Percentiles rank a stretch among this genome's conserved stretches.
Conservation (phyloP, 2,888 invertebrate genomes). For the Cataglyphis rosenhaueri region DNA sequence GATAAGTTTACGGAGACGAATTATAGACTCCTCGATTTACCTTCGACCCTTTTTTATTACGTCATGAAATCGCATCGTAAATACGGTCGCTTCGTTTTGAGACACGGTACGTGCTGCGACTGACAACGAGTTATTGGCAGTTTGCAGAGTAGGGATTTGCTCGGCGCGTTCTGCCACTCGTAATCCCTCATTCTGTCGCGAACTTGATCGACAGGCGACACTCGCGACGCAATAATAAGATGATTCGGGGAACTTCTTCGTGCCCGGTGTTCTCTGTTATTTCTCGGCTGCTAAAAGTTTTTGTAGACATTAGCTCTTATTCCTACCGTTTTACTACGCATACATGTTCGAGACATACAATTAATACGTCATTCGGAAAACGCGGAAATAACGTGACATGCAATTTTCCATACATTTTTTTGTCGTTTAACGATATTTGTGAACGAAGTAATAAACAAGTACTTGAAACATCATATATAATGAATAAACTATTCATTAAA, state of each 20-base stretch:
- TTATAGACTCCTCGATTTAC: slow-evolving; percentile 40
- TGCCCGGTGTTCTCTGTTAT: slow-evolving; percentile 26
- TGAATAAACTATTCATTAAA: slow-evolving; percentile 23
- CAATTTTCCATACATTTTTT: slow-evolving; percentile 21
- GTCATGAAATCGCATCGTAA: slow-evolving; percentile 51
- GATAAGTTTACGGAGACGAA: slow-evolving; percentile 4
- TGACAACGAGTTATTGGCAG: slow-evolving; percentile 55
- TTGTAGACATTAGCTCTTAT: slow-evolving; percentile 34
- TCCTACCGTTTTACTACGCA: background rate
- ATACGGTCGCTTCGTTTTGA: slow-evolving; percentile 46
- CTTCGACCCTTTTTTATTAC: slow-evolving; percentile 28
- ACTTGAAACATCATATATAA: background rate
- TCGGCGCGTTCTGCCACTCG: slow-evolving; percentile 49
- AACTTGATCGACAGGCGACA: slow-evolving; percentile 50
- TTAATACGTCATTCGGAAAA: slow-evolving; percentile 14
- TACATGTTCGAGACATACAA: background rate
- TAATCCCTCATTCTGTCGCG: slow-evolving; percentile 52
- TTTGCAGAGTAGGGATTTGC: slow-evolving; percentile 43
- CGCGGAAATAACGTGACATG: background rate
- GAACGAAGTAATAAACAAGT: slow-evolving; percentile 2
- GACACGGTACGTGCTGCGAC: slow-evolving; percentile 48
- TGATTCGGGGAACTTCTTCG: slow-evolving; percentile 23
- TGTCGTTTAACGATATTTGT: background rate
- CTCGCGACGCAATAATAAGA: slow-evolving; percentile 48
- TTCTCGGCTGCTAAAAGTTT: slow-evolving; percentile 25